Base-by-base conservation (phyloP, 2,113 vertebrate species). In the Poeciliopsis prolifica region DNA sequence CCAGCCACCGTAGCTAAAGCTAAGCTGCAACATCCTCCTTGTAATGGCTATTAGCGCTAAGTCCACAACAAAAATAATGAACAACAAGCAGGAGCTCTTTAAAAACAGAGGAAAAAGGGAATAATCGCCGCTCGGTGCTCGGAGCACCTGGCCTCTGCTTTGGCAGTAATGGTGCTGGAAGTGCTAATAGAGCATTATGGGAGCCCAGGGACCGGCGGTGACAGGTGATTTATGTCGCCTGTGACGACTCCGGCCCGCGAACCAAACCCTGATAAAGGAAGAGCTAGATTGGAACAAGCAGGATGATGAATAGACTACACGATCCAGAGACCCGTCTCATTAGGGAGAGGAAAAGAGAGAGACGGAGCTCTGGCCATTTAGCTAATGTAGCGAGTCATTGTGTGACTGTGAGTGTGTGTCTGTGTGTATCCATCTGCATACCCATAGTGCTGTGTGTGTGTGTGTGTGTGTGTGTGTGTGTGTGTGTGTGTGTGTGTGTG, bases 261-360 rank as follows among this genome's bases (percentile, higher is more conserved):
- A 96, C 95, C 92, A 94, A 90, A 89, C 68, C 91, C 95, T 96
- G 97, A 99, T 98, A 97, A 98, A 99, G 96, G 97, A 94, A 97
- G 95, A 95, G 94, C 95, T 94, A 95, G 94, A 98, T 98, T 97
- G 96, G 96, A 98, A 95, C 94, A 96, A 98, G 95, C 97, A 99
- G 96, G 92, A 97, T 98, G 98, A 99, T 99, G 95, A 98, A 99
- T 98, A 96, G 96, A 96, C 96, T 94, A 96, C 95, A 94, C 93
- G 86, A 95, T 94, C 95, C 95, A 95, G 94, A 96, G 95, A 95
- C 96, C 96, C 96, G 96, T 96, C 96, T 98, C 96, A 98, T 99
- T 99, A 99, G 95, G 83, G 90, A 44, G 85, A 72, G 86, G 73
- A 76, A 82, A 65, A 87, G 87, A 92, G 86, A 85, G 85, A 91